phyloP scores from a whole-genome alignment of 2,888 invertebrate genomes.

The Thyatira batis region DNA sequence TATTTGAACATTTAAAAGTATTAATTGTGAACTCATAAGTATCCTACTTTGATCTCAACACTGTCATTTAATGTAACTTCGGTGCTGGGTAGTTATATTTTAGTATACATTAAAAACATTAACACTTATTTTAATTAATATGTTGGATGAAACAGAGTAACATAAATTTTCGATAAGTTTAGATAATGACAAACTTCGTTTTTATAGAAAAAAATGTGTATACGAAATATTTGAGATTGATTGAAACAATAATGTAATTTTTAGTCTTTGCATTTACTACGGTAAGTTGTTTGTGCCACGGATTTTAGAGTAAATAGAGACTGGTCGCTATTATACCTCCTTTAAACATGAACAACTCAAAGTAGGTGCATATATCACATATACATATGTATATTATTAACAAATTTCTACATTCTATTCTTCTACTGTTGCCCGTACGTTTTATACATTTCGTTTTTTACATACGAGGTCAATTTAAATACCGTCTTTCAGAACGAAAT shows the following conservation, averaged over 20 bases:
- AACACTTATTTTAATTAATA: slow-evolving; percentile 9
- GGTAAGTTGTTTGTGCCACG: slow-evolving; percentile 13
- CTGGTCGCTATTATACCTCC: background rate
- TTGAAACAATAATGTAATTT: background rate
- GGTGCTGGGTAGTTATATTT: slow-evolving; percentile 62
- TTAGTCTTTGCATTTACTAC: slow-evolving; percentile 54
- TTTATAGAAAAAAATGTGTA: background rate
- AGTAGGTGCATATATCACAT: background rate
- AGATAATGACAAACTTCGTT: too few relatives aligned
- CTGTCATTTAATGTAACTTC: slow-evolving; percentile 41
- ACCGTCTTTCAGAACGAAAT: slow-evolving; percentile 2
- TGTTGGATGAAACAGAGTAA: background rate
- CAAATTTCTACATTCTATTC: background rate
- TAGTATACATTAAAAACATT: slow-evolving; percentile 17
- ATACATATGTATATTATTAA: background rate
- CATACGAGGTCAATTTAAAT: background rate
- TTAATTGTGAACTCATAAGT: slow-evolving; percentile 34
- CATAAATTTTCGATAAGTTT: background rate
- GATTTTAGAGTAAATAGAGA: slow-evolving; percentile 25
- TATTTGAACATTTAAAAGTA: slow-evolving; percentile 8
- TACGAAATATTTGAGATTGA: background rate
- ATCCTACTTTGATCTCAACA: slow-evolving; percentile 69
- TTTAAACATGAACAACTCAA: slow-evolving; percentile 4
- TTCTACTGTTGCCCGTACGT: background rate
- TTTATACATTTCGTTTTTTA: background rate